These are phyloP conservation scores for Antechinus flavipes DNA, from an alignment of 2,113 vertebrate genomes.

Conservation along the genomic window DNA sequence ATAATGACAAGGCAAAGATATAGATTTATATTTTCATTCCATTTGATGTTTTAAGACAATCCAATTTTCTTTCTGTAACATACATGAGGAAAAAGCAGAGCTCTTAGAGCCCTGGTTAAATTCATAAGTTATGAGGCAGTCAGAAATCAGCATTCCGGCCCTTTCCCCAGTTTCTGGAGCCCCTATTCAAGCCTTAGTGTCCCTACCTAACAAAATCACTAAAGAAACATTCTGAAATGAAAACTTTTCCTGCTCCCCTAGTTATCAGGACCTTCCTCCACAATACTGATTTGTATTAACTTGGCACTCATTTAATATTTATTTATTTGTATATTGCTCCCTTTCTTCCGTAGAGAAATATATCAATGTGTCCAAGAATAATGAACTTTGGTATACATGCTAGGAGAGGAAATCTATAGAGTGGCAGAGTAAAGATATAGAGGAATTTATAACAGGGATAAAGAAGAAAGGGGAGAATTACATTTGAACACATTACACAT, in stretches of 20 bases:
- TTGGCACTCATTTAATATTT: background rate
- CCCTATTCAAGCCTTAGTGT: slow-evolving; percentile 9
- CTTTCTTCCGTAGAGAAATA: background rate
- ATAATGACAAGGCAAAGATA: slow-evolving; percentile 26
- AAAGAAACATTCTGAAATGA: background rate
- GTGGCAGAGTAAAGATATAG: background rate
- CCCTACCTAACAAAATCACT: background rate
- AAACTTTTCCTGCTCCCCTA: background rate
- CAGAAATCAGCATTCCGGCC: slow-evolving; percentile 17
- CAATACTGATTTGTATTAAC: background rate
- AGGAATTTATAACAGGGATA: background rate
- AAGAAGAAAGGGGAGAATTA: background rate
- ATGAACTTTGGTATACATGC: background rate
- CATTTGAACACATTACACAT: background rate
- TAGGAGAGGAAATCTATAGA: background rate
- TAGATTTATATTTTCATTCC: background rate
- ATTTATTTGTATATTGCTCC: background rate
- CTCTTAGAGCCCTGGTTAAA: background rate
- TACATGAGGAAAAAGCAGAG: background rate
- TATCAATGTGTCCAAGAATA: background rate
- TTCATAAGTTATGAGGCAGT: slow-evolving; percentile 24
- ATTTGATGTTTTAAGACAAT: background rate
- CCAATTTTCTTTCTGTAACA: background rate
- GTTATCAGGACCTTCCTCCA: no score
- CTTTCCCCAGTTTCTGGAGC: slow-evolving; percentile 38